phyloP scores from a whole-genome alignment of 2,113 vertebrate species.

The Cyprinodon variegatus region DNA sequence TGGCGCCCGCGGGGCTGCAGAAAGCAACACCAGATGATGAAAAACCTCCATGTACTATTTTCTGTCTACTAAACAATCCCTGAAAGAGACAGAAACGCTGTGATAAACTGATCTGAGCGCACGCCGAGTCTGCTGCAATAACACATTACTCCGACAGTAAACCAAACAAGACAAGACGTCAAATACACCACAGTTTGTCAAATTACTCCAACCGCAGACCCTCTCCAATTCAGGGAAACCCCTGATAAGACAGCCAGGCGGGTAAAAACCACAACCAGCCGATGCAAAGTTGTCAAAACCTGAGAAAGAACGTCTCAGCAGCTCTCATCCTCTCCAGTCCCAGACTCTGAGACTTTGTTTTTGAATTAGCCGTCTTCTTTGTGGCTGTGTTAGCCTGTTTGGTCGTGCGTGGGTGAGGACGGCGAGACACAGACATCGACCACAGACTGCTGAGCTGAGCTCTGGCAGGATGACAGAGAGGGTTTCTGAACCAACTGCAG shows the following conservation, averaged over 20 bases:
- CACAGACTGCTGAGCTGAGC: slow-evolving; percentile 49
- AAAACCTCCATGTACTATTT: slow-evolving; percentile 42
- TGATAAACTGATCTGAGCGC: slow-evolving; percentile 41
- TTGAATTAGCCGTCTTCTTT: slow-evolving; percentile 39
- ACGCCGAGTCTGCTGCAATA: slow-evolving; percentile 11
- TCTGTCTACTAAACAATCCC: slow-evolving; percentile 18
- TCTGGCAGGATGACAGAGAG: slow-evolving; percentile 35
- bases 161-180: slow-evolving; percentile 46
- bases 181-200: slow-evolving; percentile 47
- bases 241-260: slow-evolving; percentile 42
- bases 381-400: slow-evolving; percentile 31
- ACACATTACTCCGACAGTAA: slow-evolving; percentile 27
- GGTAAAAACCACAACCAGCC: slow-evolving; percentile 21
- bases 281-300: slow-evolving; percentile 22
- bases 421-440: slow-evolving; percentile 41
- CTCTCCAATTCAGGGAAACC: slow-evolving; percentile 40
- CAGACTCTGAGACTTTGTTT: slow-evolving; percentile 60
- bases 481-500: slow-evolving; percentile 33
- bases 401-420: slow-evolving; percentile 56
- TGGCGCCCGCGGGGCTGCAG: slow-evolving; percentile 86
- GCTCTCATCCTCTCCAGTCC: slow-evolving; percentile 32
- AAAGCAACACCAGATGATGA: slow-evolving; percentile 52
- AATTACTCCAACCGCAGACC: slow-evolving; percentile 50
- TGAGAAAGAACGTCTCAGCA: slow-evolving; percentile 17
- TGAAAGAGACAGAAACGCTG: slow-evolving; percentile 24